A percentile compares a stretch with the other conserved stretches of the same genome.
These are phyloP conservation scores for Eurypyga helias DNA, from an alignment of 2,113 vertebrate species.

Conservation along the genomic window DNA sequence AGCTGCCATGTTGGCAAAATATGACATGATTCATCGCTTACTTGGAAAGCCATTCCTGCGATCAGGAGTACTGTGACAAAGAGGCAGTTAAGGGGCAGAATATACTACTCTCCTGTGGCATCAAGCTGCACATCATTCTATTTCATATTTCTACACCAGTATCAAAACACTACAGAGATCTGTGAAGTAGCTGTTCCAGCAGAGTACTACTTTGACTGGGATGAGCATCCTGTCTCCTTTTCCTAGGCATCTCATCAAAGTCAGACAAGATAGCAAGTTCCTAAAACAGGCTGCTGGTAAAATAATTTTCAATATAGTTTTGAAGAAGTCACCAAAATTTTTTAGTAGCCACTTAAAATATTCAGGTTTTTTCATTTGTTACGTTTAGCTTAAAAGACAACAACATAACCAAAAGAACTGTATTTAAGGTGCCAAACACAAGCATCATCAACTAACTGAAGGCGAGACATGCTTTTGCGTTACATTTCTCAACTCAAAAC, in stretches of 20 bases:
- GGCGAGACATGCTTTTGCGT: fast-evolving
- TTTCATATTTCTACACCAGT: not conserved
- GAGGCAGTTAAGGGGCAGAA: not conserved
- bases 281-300: not conserved
- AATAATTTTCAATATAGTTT: not conserved
- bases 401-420: not conserved
- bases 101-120: not conserved
- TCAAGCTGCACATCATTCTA: not conserved
- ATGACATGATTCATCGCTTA: not conserved
- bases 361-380: not conserved
- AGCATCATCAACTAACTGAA: not conserved
- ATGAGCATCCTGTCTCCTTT: not conserved
- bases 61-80: not conserved
- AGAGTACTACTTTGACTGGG: not conserved
- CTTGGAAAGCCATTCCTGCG: not conserved
- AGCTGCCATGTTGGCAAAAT: not conserved
- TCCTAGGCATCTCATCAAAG: not conserved
- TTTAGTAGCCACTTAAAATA: not conserved
- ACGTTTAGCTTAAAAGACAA: not conserved
- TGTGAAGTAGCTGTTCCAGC: not conserved
- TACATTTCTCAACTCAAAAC: not conserved
- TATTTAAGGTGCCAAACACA: not conserved
- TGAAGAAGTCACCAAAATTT: not conserved
- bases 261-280: not conserved
- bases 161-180: not conserved